Evolutionary conservation across 2,888 invertebrate species (phyloP).

Genomic region (Dynastes tityus): DNA sequence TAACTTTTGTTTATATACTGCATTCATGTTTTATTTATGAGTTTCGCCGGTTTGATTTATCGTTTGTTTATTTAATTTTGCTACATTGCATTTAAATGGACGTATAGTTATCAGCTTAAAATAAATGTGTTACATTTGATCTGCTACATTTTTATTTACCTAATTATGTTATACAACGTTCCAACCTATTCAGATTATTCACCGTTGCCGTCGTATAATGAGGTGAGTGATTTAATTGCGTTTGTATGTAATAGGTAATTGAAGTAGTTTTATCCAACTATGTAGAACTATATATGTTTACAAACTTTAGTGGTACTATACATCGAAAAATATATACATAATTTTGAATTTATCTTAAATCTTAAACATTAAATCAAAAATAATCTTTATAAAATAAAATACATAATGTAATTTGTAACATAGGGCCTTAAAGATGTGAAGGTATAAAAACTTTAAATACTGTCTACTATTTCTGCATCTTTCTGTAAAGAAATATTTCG

Average conservation of each 20-base stretch:
- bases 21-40: conserved; percentile 32
- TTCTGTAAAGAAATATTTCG: too few relatives aligned
- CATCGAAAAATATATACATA: too few relatives aligned
- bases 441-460: too few relatives aligned
- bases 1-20: conserved; percentile 29
- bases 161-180: conserved; percentile 63
- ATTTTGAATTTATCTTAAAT: too few relatives aligned
- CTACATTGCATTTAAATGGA: conserved; percentile 33
- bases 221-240: conserved; percentile 57
- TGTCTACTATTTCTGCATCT: too few relatives aligned
- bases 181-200: conserved; percentile 62
- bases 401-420: too few relatives aligned
- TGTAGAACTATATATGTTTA: too few relatives aligned
- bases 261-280: neutral
- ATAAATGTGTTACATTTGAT: conserved; percentile 29
- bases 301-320: too few relatives aligned
- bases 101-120: conserved; percentile 12
- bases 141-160: conserved; percentile 18
- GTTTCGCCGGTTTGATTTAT: conserved; percentile 9
- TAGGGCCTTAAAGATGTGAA: too few relatives aligned
- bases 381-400: too few relatives aligned
- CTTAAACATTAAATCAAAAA: too few relatives aligned
- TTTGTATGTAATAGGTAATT: too few relatives aligned
- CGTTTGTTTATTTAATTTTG: conserved; percentile 33
- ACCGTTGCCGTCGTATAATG: conserved; percentile 62